Conservation (phyloP, 2,888 invertebrate genomes). For the Hymenopus coronatus region DNA sequence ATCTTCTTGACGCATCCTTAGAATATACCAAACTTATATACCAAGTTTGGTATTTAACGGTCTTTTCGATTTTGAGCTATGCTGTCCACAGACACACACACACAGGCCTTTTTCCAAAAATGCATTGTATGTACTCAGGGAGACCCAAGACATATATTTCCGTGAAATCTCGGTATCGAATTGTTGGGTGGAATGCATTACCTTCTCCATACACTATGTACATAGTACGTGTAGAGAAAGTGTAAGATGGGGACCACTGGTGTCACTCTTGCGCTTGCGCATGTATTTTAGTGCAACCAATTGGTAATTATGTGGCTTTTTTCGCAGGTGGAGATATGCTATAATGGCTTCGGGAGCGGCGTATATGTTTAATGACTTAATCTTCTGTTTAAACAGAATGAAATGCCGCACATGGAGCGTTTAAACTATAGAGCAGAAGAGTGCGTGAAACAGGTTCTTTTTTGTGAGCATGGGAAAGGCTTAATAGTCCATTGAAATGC, state of each 20-base stretch:
- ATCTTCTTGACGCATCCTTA: no score
- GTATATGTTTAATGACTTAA: background rate
- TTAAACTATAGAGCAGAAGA: background rate
- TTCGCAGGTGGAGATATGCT: background rate
- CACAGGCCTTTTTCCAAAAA: no score
- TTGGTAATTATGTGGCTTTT: background rate
- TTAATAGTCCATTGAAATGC: background rate
- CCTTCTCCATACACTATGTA: no score
- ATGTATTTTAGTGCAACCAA: background rate
- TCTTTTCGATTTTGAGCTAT: no score
- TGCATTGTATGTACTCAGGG: no score
- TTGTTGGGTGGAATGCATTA: no score
- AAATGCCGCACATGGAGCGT: background rate
- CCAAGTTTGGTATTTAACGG: no score
- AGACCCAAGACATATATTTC: no score
- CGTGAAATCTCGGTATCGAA: no score
- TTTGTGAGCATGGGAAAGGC: background rate
- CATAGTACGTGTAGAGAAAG: no score
- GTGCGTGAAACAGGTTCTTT: background rate
- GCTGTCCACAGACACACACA: no score
- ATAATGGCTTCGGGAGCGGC: background rate
- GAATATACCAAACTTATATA: no score
- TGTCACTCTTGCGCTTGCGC: background rate
- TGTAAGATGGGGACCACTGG: background rate
- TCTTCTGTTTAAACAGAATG: background rate